These are phyloP conservation scores for Actinopyga echinites DNA, from an alignment of 53 echinoderm and acorn worm genomes.

Conservation along the genomic window DNA sequence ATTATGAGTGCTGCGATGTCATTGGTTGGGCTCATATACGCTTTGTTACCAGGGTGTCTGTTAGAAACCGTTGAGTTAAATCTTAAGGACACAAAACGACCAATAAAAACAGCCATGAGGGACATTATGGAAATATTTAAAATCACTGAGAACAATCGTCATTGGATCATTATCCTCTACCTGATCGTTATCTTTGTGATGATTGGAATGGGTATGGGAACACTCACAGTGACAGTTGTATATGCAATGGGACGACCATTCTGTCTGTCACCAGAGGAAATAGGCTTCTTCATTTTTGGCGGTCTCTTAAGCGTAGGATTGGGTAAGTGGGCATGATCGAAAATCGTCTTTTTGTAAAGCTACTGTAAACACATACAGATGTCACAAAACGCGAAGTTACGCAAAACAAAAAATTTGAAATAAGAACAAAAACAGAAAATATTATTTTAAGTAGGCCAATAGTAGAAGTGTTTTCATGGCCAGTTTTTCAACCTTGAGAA, in stretches of 20 bases:
- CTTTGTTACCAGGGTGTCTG: constrained; percentile 18
- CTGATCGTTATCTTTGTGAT: constrained; percentile 23
- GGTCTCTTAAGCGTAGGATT: constrained; percentile 28
- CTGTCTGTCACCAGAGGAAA: constrained; percentile 69
- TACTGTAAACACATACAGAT: neutral
- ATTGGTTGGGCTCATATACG: constrained; percentile 28
- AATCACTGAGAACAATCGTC: constrained; percentile 41
- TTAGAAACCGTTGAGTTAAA: constrained; percentile 36
- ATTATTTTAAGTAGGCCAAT: too few species aligned
- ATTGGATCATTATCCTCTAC: constrained; percentile 4
- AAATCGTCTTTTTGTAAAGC: neutral
- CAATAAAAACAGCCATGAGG: neutral
- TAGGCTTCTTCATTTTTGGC: constrained; percentile 72
- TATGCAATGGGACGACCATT: constrained; percentile 78
- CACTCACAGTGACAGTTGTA: constrained; percentile 33
- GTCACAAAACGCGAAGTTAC: too few species aligned
- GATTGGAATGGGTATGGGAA: neutral
- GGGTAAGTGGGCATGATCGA: too few species aligned
- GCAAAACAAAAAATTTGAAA: too few species aligned
- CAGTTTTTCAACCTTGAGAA: too few species aligned
- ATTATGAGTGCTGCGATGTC: neutral
- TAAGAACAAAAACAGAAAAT: too few species aligned
- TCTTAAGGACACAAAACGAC: neutral
- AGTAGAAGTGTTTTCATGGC: too few species aligned
- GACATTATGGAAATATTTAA: constrained; percentile 8